Evolutionary conservation across 2,888 invertebrate genomes (phyloP).

Genomic region (Therioaphis trifolii): DNA sequence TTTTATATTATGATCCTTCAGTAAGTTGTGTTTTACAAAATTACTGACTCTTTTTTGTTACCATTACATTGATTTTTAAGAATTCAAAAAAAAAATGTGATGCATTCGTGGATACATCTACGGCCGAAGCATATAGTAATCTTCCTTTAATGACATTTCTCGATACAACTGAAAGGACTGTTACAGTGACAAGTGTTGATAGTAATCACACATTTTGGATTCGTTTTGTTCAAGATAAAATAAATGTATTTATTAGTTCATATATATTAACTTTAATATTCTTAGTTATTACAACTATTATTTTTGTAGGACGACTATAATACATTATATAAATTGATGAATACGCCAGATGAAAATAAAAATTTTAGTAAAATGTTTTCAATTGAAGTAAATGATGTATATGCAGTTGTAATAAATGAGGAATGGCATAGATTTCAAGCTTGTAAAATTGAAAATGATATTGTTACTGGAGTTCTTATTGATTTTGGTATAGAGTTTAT

Average conservation of each 20-base stretch:
- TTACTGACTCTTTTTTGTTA: background rate
- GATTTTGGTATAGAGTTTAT: slow-evolving; percentile 50
- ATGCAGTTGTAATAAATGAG: slow-evolving; percentile 24
- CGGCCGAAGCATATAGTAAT: background rate
- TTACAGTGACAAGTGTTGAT: slow-evolving; percentile 8
- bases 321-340: slow-evolving; percentile 34
- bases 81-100: slow-evolving; percentile 11
- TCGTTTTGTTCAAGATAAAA: slow-evolving; percentile 41
- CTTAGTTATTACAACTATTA: background rate
- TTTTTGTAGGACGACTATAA: slow-evolving; percentile 35
- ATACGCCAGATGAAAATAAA: slow-evolving; percentile 35
- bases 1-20: slow-evolving; percentile 23
- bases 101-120: background rate
- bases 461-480: slow-evolving; percentile 43
- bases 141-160: slow-evolving; percentile 37
- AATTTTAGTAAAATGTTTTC: slow-evolving; percentile 55
- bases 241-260: slow-evolving; percentile 37
- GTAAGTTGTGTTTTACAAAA: background rate
- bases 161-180: slow-evolving; percentile 40
- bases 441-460: slow-evolving; percentile 34
- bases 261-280: background rate
- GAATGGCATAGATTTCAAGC: slow-evolving; percentile 56
- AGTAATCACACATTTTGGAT: slow-evolving; percentile 45
- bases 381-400: slow-evolving; percentile 16
- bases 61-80: background rate